Evolutionary conservation across 2,113 vertebrate genomes (phyloP).

Genomic region (Leiothrix lutea): DNA sequence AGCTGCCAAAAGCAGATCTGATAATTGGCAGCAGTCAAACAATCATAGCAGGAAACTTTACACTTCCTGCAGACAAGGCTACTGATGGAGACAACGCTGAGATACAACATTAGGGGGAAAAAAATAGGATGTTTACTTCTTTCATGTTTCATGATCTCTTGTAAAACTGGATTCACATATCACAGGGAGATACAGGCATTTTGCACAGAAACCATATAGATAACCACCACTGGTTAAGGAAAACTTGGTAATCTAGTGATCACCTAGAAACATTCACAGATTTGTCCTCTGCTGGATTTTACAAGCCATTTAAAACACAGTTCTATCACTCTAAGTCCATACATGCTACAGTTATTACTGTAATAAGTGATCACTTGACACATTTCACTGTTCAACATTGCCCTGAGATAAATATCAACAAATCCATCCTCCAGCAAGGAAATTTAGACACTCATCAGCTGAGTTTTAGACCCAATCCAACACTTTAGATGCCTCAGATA

Average conservation of each 20-base stretch:
- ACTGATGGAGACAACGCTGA: slow-evolving; percentile 26
- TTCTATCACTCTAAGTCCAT: not conserved
- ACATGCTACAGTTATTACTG: not conserved
- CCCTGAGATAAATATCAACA: not conserved
- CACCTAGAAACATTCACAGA: not conserved
- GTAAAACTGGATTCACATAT: not conserved
- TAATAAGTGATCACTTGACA: not conserved
- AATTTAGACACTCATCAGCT: not conserved
- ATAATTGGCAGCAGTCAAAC: slow-evolving; percentile 63
- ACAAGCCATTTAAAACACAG: not conserved
- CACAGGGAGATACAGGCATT: not conserved
- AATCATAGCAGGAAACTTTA: slow-evolving; percentile 66
- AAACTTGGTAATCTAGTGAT: not conserved
- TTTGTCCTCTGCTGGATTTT: not conserved
- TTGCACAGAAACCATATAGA: not conserved
- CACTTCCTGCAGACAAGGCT: slow-evolving; percentile 51
- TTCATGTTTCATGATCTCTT: slow-evolving; percentile 4
- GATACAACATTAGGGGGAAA: not conserved
- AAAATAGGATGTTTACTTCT: not conserved
- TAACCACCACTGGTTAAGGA: not conserved
- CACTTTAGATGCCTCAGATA: not conserved
- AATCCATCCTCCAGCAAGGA: not conserved
- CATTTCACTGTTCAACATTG: not conserved
- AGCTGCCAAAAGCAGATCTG: slow-evolving; percentile 58
- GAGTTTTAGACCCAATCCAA: not conserved